Percentiles rank a stretch among this genome's conserved stretches.
Evolutionary conservation across 2,888 invertebrate species (phyloP).

Genomic region (Alviniconcha strummeri): DNA sequence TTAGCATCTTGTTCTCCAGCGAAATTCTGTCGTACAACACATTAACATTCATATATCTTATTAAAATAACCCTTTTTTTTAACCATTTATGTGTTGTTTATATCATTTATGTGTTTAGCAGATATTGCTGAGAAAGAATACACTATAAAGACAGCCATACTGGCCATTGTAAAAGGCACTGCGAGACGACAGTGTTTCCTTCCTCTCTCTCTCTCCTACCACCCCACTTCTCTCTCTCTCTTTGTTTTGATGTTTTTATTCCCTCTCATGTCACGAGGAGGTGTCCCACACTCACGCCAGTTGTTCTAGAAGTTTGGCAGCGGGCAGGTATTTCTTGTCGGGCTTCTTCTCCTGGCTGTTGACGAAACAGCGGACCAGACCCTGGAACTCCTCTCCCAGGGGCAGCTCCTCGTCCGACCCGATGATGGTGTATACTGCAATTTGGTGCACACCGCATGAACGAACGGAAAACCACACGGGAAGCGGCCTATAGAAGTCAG

Average conservation of each 20-base stretch:
- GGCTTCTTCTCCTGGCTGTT: constrained; percentile 65
- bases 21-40: neutral
- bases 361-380: constrained; percentile 66
- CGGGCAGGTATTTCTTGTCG: constrained; percentile 58
- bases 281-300: constrained; percentile 58
- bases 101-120: too few relatives aligned
- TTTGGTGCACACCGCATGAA: neutral
- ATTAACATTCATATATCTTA: too few relatives aligned
- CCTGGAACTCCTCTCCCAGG: constrained; percentile 72
- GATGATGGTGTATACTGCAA: constrained; percentile 67
- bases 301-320: constrained; percentile 67
- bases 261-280: neutral
- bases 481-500: too few relatives aligned
- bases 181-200: neutral
- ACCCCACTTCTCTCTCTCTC: neutral
- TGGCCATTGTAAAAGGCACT: too few relatives aligned
- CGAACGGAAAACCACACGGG: too few relatives aligned
- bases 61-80: too few relatives aligned
- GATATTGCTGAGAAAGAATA: too few relatives aligned
- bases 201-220: neutral
- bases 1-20: too few relatives aligned
- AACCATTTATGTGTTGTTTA: too few relatives aligned
- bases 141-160: too few relatives aligned
- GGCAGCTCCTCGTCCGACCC: constrained; percentile 72
- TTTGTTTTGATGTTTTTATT: neutral